A percentile compares a stretch with the other conserved stretches of the same genome.
Conservation (phyloP, 2,113 vertebrate genomes). For the Pavo muticus region DNA sequence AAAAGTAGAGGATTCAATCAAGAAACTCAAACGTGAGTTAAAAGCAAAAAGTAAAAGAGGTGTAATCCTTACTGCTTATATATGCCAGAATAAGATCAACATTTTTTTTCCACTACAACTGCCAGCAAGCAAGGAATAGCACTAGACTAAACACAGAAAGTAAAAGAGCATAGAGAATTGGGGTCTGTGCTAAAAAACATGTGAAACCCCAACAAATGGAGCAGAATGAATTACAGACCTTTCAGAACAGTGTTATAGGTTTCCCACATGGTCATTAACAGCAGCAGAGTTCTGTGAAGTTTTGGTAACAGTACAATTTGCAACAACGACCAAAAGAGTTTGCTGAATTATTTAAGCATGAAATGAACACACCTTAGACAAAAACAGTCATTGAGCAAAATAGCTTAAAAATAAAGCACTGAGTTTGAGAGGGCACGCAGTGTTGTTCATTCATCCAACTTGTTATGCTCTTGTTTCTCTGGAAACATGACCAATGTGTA, state of each 20-base stretch:
- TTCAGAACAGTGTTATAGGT: neutral
- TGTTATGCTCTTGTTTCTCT: neutral
- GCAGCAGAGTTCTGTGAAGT: slow-evolving; percentile 10
- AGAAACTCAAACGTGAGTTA: slow-evolving; percentile 10
- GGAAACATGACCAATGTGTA: neutral
- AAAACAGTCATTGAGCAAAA: slow-evolving; percentile 14
- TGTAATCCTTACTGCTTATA: slow-evolving; percentile 32
- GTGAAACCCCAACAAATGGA: slow-evolving; percentile 54
- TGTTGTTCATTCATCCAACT: neutral
- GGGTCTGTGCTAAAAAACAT: slow-evolving; percentile 60
- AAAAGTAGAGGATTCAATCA: slow-evolving; percentile 23
- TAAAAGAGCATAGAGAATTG: slow-evolving; percentile 41
- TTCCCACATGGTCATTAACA: slow-evolving; percentile 24
- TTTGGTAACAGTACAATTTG: slow-evolving; percentile 5
- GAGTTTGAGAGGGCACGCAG: neutral
- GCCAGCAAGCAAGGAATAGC: slow-evolving; percentile 51
- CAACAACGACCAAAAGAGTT: slow-evolving; percentile 13
- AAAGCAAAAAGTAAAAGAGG: neutral
- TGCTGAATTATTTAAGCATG: slow-evolving; percentile 41
- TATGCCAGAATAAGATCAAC: slow-evolving; percentile 45
- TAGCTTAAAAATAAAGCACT: neutral
- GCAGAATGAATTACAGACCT: slow-evolving; percentile 35
- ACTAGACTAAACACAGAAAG: slow-evolving; percentile 71
- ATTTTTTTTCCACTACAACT: slow-evolving; percentile 22
- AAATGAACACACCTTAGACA: neutral